Conservation (phyloP, 2,113 vertebrate genomes). For the Microtus ochrogaster region DNA sequence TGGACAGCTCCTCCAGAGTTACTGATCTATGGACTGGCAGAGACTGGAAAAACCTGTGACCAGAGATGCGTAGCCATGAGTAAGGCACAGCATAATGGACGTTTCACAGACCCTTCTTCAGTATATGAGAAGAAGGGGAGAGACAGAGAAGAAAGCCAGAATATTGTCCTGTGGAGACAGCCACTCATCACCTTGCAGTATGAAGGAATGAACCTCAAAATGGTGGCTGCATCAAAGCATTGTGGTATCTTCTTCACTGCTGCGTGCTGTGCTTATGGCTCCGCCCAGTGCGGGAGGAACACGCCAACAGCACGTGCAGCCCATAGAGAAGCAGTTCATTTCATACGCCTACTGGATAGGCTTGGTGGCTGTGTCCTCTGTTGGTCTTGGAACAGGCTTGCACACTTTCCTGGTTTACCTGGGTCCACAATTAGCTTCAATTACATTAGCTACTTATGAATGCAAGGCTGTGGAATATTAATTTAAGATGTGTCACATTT, state of each 20-base stretch:
- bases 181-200: slow-evolving; percentile 94
- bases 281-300: slow-evolving; percentile 93
- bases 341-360: slow-evolving; percentile 94
- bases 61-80: slow-evolving; percentile 91
- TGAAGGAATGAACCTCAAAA: slow-evolving; percentile 96
- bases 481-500: not conserved
- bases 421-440: slow-evolving; percentile 73
- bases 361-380: slow-evolving; percentile 92
- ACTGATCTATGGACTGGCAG: slow-evolving; percentile 93
- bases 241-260: slow-evolving; percentile 89
- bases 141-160: slow-evolving; percentile 93
- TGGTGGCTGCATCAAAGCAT: slow-evolving; percentile 92
- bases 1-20: slow-evolving; percentile 73
- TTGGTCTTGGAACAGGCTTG: slow-evolving; percentile 92
- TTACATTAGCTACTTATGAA: not conserved
- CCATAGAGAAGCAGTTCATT: slow-evolving; percentile 91
- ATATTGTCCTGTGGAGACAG: slow-evolving; percentile 94
- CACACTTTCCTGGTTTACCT: slow-evolving; percentile 94
- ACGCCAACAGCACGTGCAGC: slow-evolving; percentile 93
- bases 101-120: slow-evolving; percentile 91
- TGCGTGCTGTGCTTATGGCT: slow-evolving; percentile 90
- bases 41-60: slow-evolving; percentile 94
- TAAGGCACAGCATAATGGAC: slow-evolving; percentile 95
- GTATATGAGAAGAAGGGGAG: slow-evolving; percentile 90
- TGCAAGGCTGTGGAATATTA: not conserved